Conservation (phyloP, 2,113 vertebrate genomes). For the Sylvietta virens region DNA sequence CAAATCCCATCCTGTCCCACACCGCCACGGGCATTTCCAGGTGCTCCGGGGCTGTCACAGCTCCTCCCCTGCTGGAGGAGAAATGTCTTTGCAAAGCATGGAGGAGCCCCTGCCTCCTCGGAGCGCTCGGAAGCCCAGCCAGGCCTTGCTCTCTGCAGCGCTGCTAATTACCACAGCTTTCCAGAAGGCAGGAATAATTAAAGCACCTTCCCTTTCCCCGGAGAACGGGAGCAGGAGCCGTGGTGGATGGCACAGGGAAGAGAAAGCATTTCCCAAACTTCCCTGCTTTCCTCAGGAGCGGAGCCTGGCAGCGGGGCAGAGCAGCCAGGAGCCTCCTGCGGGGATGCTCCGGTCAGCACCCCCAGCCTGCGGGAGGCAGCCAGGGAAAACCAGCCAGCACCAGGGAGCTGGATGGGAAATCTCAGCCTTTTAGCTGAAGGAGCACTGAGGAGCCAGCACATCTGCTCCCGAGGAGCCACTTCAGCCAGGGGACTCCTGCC, state of each 20-base stretch:
- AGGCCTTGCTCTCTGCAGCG: not conserved
- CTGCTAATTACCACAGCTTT: not conserved
- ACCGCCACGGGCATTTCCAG: not conserved
- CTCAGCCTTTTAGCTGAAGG: not conserved
- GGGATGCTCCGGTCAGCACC: not conserved
- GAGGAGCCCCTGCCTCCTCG: not conserved
- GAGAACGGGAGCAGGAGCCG: not conserved
- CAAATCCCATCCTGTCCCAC: not conserved
- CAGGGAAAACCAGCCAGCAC: not conserved
- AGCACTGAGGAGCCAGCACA: not conserved
- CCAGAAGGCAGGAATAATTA: slow-evolving; percentile 39
- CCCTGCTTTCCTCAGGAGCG: not conserved
- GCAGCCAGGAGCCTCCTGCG: not conserved
- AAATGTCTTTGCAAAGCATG: not conserved
- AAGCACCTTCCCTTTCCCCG: not conserved
- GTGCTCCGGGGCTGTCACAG: not conserved
- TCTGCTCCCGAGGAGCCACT: not conserved
- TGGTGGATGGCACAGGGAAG: not conserved
- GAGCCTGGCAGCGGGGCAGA: not conserved
- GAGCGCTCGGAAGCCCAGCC: not conserved
- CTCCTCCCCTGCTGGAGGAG: not conserved
- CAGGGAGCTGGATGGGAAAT: not conserved
- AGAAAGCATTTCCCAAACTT: not conserved
- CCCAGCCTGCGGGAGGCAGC: not conserved
- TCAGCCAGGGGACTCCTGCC: not conserved